phyloP scores from a whole-genome alignment of 2,113 vertebrate species.

The Bettongia penicillata region DNA sequence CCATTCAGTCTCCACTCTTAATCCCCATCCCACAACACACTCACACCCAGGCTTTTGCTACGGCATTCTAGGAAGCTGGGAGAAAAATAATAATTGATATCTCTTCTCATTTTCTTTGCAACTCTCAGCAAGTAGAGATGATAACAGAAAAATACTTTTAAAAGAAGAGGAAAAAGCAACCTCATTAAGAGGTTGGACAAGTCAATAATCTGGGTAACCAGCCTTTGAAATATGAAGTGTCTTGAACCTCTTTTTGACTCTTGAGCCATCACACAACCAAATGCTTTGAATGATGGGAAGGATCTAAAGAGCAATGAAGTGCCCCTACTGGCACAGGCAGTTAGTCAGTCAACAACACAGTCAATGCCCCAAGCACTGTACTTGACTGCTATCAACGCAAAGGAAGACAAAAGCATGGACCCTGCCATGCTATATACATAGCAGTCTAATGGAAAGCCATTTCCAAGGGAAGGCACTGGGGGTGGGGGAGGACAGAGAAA shows the following conservation, averaged over 20 bases:
- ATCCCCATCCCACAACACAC: neutral
- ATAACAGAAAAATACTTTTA: neutral
- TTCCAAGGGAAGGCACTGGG: neutral
- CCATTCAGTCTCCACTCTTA: neutral
- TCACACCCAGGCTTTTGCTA: neutral
- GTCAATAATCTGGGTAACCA: neutral
- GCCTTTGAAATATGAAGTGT: neutral
- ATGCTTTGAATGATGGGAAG: neutral
- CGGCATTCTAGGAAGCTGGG: neutral
- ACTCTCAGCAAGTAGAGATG: neutral
- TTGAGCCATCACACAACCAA: neutral
- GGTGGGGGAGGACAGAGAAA: neutral
- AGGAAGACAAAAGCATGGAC: neutral
- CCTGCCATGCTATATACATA: too few relatives aligned
- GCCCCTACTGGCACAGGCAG: neutral
- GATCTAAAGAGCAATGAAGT: neutral
- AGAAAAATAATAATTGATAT: neutral
- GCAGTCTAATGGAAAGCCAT: neutral
- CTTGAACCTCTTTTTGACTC: neutral
- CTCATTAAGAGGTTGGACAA: neutral
- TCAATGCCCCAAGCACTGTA: neutral
- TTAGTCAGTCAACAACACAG: neutral
- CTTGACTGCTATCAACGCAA: neutral
- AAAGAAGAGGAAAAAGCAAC: neutral
- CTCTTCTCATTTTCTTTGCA: neutral